Evolutionary conservation across 2,113 vertebrate species (phyloP).

Genomic region (Microtus ochrogaster): DNA sequence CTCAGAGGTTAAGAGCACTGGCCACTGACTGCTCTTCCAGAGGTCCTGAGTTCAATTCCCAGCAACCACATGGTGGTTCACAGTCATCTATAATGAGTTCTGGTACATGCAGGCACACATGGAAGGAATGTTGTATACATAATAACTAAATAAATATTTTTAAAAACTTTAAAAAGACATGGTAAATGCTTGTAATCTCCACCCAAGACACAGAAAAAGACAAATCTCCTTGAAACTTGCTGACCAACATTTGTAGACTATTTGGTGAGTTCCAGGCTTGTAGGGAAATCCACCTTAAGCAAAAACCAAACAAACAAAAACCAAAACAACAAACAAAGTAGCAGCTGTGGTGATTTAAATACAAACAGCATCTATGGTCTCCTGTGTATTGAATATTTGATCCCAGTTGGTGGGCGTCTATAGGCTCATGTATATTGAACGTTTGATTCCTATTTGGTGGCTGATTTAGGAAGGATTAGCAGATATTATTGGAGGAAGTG

Average conservation of each 20-base stretch:
- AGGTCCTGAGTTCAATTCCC: too few species aligned
- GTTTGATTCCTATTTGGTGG: neutral
- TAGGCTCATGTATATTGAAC: neutral
- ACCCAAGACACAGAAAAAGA: neutral
- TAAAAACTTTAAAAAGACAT: neutral
- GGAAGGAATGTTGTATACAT: too few species aligned
- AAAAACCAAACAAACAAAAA: neutral
- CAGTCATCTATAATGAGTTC: too few species aligned
- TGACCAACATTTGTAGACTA: neutral
- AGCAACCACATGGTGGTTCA: too few species aligned
- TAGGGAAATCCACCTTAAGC: too few species aligned
- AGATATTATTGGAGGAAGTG: neutral
- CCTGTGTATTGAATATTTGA: too few species aligned
- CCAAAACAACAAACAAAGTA: too few species aligned
- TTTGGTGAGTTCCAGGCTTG: neutral
- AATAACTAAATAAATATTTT: too few species aligned
- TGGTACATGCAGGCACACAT: too few species aligned
- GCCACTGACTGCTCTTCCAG: too few species aligned
- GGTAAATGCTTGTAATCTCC: neutral
- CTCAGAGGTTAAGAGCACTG: too few species aligned
- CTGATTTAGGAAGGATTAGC: neutral
- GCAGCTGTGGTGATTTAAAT: neutral
- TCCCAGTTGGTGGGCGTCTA: too few species aligned
- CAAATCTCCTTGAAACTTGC: neutral
- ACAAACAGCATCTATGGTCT: neutral